Evolutionary conservation across 2,888 invertebrate species (phyloP).

Genomic region (Pelosia muscerda): DNA sequence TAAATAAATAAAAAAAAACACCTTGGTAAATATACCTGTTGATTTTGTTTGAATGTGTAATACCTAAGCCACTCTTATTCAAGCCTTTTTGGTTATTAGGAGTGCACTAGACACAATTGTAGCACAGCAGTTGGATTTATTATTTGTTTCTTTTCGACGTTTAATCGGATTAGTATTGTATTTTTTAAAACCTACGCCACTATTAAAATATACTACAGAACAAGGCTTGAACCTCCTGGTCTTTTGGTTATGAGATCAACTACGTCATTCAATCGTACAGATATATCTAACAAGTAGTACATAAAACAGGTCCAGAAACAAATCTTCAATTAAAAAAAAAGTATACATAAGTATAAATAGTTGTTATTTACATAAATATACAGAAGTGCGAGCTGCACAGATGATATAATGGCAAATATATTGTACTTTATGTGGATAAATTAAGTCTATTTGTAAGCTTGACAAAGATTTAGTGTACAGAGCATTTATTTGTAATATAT

Average conservation of each 20-base stretch:
- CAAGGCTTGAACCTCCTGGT: not conserved
- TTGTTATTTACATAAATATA: conserved; percentile 52
- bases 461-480: not conserved
- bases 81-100: not conserved
- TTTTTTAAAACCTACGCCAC: not conserved
- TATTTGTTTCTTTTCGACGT: not conserved
- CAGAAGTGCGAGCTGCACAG: conserved; percentile 31
- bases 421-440: conserved; percentile 25
- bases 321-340: conserved; percentile 17
- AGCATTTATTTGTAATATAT: not conserved
- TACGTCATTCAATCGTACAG: conserved; percentile 1
- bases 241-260: not conserved
- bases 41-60: not conserved
- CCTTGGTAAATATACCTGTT: conserved; percentile 6
- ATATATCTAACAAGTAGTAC: conserved; percentile 6
- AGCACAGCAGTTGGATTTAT: too few relatives aligned
- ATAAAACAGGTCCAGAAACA: conserved; percentile 26
- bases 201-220: not conserved
- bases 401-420: conserved; percentile 25
- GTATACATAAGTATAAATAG: conserved; percentile 36
- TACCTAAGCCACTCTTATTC: not conserved
- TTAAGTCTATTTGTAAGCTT: not conserved
- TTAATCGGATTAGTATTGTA: not conserved
- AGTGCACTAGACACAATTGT: too few relatives aligned
- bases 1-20: not conserved